Base-by-base conservation (phyloP, 2,888 invertebrate species). In the Lacanobia oleracea region DNA sequence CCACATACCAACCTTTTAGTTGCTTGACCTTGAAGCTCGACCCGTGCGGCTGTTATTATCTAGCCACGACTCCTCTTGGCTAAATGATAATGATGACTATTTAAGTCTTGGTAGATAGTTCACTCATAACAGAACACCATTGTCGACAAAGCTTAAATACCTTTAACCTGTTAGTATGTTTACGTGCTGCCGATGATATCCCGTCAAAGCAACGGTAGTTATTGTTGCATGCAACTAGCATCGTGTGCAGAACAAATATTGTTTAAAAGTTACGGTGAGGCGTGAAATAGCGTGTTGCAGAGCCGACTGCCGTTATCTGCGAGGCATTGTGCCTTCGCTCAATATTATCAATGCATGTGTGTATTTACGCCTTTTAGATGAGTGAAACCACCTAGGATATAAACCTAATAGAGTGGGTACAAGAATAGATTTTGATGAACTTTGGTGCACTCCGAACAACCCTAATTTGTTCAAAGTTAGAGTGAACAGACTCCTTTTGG, bases 161-260 rank as follows among this genome's bases (percentile, higher is more conserved):
- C 12, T 66, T 50, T n/a, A 16, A 48, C 70, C 40, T 27, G 1
- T 53, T 63, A 74, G 45, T 57, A 50, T 50, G 48, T 69, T 72
- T 56, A 57, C 69, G 62, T 60, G 67, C 21, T 67, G 37, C 56
- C 53, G 69, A 64, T 77, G 23, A 73, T 67, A 64, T 23, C 64
- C 56, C 59, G 21, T 43, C 57, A 63, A 27, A 61, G 64, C 80
- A 80, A 80, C 73, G 79, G 77, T 73, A 77, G 80, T 80, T 60
- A 67, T 63, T 76, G 73, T 69, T 79, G 64, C 80, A 80, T 27
- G 79, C 80, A 60, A 73, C 69, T 72, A 72, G 23, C 69, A 73
- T 69, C 77, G 61, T 77, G 33, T n/a, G 77, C 77, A 69, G 70
- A 80, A 67, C 79, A 80, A 80, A 80, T 77, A 80, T 77, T 80